A percentile compares a stretch with the other conserved stretches of the same genome.
Evolutionary conservation across 1,140 invertebrate species (phyloP).

Genomic region (Papilio dardanus): DNA sequence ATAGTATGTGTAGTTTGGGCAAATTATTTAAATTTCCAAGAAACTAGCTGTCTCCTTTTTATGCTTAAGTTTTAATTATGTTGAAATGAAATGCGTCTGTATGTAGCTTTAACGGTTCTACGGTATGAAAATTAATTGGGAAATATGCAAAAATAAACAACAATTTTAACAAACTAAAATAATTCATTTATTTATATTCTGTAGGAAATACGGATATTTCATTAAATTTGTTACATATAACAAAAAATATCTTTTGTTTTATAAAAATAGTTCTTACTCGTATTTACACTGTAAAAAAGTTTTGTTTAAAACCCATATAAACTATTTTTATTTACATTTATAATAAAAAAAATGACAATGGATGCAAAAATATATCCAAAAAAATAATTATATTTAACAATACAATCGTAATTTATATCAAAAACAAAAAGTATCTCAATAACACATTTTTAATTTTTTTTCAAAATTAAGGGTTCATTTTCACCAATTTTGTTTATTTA

Average conservation of each 20-base stretch:
- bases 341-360: background rate
- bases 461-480: background rate
- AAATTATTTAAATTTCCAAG: no score
- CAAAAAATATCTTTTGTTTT: constrained; percentile 29
- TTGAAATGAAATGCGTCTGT: no score
- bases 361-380: background rate
- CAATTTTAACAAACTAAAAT: constrained; percentile 50
- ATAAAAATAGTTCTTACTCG: constrained; percentile 29
- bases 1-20: no score
- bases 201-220: constrained; percentile 41
- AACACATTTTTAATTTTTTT: background rate
- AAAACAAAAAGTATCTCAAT: background rate
- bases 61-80: no score
- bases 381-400: background rate
- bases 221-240: constrained; percentile 13
- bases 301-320: background rate
- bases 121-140: no score
- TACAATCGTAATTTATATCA: background rate
- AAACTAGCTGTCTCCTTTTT: no score
- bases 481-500: background rate
- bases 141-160: background rate
- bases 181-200: constrained; percentile 42
- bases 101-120: no score
- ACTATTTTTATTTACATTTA: background rate
- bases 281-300: constrained; percentile 1